Evolutionary conservation across 2,797 vertebrate genomes (phyloP).

Genomic region (Karalla daura): DNA sequence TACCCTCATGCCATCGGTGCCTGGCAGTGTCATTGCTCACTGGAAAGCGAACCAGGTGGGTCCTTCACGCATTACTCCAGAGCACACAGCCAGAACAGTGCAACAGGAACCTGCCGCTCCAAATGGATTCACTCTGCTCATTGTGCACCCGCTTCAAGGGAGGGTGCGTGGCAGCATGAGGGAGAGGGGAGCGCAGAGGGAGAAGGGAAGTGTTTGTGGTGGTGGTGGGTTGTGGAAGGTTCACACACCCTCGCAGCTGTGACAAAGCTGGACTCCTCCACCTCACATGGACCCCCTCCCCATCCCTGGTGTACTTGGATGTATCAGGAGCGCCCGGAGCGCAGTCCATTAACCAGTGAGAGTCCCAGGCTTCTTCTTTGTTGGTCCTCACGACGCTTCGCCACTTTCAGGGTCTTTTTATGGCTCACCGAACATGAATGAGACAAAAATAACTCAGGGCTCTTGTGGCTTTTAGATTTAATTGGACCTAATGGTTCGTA

Average conservation of each 20-base stretch:
- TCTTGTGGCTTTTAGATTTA: background rate
- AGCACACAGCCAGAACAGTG: constrained; percentile 53
- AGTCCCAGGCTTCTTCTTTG: background rate
- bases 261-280: too few relatives aligned
- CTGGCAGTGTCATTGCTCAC: constrained; percentile 60
- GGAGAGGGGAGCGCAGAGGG: background rate
- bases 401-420: background rate
- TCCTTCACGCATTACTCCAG: constrained; percentile 68
- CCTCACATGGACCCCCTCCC: background rate
- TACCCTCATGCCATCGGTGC: constrained; percentile 24
- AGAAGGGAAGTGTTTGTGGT: background rate
- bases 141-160: constrained; percentile 29
- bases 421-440: background rate
- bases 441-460: background rate
- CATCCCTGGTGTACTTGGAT: background rate
- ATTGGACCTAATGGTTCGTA: background rate
- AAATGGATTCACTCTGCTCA: constrained; percentile 64
- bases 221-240: constrained; percentile 21
- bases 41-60: constrained; percentile 65
- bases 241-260: constrained; percentile 17
- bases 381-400: background rate
- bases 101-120: constrained; percentile 74
- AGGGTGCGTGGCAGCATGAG: background rate
- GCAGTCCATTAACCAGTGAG: background rate
- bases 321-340: constrained; percentile 1